Base-by-base conservation (phyloP, 2,797 vertebrate genomes). In the Enteromius fasciolatus region DNA sequence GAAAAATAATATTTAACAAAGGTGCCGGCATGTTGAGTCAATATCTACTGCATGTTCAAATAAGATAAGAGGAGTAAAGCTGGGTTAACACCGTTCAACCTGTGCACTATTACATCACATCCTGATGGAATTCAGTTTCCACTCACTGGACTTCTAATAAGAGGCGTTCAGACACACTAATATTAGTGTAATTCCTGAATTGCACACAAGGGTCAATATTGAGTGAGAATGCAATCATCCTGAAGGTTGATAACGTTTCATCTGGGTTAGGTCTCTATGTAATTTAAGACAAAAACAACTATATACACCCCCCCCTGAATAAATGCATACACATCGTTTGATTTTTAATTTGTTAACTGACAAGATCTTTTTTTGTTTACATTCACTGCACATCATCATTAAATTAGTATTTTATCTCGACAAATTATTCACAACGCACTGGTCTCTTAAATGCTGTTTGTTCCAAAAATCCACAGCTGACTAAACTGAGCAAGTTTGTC, bases 1-100 rank as follows among this genome's bases (percentile, higher is more conserved):
- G 86, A 88, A 92, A 90, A 91, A 90, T 90, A 91, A 92, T 92
- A 90, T 93, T 94, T 91, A 93, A 93, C 91, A 89, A 91, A 92
- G 85, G 84, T 86, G 87, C 88, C 68, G 77, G 84, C 81, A 91
- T 79, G 78, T 90, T 84, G 89, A 90, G 88, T 92, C 88, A 90
- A 89, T 90, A 89, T 84, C 88, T 70, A 52, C 64, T 90, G 90
- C 82, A 77, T 90, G 89, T 90, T 90, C 89, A 92, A 90, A 92
- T 90, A 90, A 92, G 92, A 93, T 92, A 93, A 92, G 88, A 64
- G 39, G 39, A 59, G 69, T 18, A 39, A 84, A 20, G 9, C 20
- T 64, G 73, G 82, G 87, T 77, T 88, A 89, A 90, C 80, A 84
- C 84, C 52, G 81, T 80, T 75, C 85, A 83, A 87, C 70, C 82